Evolutionary conservation across 2,797 vertebrate species (phyloP).

Genomic region (Enteromius thamalakanensis): DNA sequence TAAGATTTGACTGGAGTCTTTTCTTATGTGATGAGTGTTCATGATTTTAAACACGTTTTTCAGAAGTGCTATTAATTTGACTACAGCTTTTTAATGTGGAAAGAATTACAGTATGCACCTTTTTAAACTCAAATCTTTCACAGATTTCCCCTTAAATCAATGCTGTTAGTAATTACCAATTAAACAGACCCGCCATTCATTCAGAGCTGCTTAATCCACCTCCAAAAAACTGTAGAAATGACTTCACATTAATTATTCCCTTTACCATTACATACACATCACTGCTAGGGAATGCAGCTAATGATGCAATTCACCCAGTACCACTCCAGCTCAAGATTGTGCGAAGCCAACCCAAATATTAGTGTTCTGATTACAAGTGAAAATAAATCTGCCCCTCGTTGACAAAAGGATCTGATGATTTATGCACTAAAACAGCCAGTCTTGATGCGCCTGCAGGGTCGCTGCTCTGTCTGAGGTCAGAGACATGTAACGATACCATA

Average conservation of each 20-base stretch:
- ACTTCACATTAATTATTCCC: conserved; percentile 33
- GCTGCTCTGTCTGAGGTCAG: conserved; percentile 40
- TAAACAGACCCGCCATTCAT: conserved; percentile 47
- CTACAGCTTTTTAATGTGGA: neutral
- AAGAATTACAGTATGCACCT: neutral
- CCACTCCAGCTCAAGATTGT: neutral
- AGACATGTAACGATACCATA: conserved; percentile 64
- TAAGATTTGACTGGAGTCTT: neutral
- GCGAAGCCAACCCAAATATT: neutral
- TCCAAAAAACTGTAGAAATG: conserved; percentile 44
- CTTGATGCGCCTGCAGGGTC: neutral
- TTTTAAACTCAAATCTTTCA: neutral
- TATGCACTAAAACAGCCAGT: conserved; percentile 31
- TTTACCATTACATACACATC: conserved; percentile 26
- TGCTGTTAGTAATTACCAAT: conserved; percentile 32
- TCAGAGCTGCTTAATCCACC: neutral
- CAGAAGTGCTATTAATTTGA: neutral
- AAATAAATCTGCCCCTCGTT: neutral
- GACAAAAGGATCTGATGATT: conserved; percentile 22
- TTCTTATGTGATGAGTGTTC: neutral
- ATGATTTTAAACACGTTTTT: neutral
- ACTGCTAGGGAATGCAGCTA: neutral
- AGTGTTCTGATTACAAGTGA: neutral
- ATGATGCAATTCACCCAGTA: conserved; percentile 11
- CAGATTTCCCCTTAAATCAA: neutral